Percentiles rank a stretch among this genome's conserved stretches.
Evolutionary conservation across 2,888 invertebrate species (phyloP).

Genomic region (Tipula lateralis): DNA sequence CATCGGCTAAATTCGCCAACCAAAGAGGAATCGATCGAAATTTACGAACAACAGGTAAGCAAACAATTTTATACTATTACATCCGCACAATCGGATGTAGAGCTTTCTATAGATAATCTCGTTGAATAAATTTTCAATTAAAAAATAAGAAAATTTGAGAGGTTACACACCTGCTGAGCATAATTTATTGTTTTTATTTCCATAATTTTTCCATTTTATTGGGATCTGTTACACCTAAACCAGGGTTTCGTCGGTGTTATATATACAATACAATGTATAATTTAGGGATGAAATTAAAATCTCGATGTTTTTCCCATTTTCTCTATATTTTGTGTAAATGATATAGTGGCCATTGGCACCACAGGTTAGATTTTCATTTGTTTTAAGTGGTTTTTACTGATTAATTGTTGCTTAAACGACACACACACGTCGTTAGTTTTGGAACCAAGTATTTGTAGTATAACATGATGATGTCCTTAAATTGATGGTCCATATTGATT

Average conservation of each 20-base stretch:
- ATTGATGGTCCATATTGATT: no score
- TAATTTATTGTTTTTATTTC: not conserved
- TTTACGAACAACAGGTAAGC: conserved; percentile 26
- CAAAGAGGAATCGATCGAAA: conserved; percentile 37
- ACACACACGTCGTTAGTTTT: no score
- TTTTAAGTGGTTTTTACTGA: not conserved
- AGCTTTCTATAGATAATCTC: conserved; percentile 27
- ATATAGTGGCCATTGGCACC: not conserved
- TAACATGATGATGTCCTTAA: no score
- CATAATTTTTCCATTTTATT: conserved; percentile 8
- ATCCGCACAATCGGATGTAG: conserved; percentile 34
- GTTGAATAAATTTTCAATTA: not conserved
- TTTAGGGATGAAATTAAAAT: not conserved
- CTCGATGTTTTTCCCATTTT: not conserved
- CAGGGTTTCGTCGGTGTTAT: not conserved
- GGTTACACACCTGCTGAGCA: not conserved
- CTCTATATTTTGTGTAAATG: not conserved
- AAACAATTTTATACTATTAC: no score
- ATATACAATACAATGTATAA: not conserved
- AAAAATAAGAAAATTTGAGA: not conserved
- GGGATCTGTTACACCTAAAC: not conserved
- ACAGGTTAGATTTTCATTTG: not conserved
- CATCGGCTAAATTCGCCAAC: conserved; percentile 35
- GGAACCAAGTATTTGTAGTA: no score
- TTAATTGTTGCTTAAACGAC: not conserved